Base-by-base conservation (phyloP, 2,797 vertebrate genomes). In the Myripristis murdjan region DNA sequence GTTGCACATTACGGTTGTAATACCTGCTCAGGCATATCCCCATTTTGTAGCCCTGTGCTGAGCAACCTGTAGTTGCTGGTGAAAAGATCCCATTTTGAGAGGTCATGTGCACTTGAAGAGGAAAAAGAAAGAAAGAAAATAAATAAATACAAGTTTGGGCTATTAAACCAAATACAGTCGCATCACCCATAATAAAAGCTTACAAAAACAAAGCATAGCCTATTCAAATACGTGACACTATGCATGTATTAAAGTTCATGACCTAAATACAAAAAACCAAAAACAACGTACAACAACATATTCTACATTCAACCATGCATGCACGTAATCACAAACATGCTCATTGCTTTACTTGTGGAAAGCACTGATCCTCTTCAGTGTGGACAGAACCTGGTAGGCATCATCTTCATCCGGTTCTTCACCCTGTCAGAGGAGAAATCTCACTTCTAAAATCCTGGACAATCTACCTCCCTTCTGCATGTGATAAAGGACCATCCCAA, bases 21-120 rank as follows among this genome's bases (percentile, higher is more conserved):
- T 82, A 99, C 97, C 97, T 99, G 98, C 78, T 99, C 98, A 71
- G 97, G 97, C 97, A 99, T 99, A 86, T 99, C 97, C 64, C 98
- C 98, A 20, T 99, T 99, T 92, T 99, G 97, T 75, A 98, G 97
- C 76, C 97, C 98, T 2, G 96, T 97, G 95, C 96, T 98, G 80
- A 99, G 90, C 12, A 99, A 92, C 87, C 97, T 97, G 90, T 98
- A 99, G 93, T 96, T 98, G 94, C 97, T 97, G 92, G 96, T 96
- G 90, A 99, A 99, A 84, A 99, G 96, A 91, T 99, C 97, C 98
- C 97, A 99, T 88, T 97, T 96, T 59, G 97, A 97, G 31, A 99
- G 95, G 90, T 99, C 98, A 80, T 99, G 98, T 82, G 98, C 97
- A 91, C 97, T 99, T 89, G 51, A 39, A 70, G 62, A 2, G 81